Evolutionary conservation across 2,113 vertebrate species (phyloP).

Genomic region (Brienomyrus longianalis): DNA sequence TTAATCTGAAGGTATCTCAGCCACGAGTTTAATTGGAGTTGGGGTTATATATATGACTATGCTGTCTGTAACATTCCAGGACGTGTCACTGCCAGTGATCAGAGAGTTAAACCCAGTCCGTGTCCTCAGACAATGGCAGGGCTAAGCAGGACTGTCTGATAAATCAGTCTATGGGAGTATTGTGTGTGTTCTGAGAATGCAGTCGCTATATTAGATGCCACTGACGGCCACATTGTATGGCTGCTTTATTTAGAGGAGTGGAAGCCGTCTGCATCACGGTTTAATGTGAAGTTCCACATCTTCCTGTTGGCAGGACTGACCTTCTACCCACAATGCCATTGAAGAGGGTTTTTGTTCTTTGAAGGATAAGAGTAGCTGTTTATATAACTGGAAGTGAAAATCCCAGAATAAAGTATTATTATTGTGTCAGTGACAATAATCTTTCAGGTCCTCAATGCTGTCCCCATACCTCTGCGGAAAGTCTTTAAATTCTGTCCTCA

Average conservation of each 20-base stretch:
- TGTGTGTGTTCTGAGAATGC: not conserved
- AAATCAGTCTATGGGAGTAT: not conserved
- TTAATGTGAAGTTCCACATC: not conserved
- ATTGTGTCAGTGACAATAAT: not conserved
- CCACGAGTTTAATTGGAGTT: not conserved
- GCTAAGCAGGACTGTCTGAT: not conserved
- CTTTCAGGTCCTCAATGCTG: not conserved
- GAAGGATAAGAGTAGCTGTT: not conserved
- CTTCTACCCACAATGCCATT: conserved; percentile 3
- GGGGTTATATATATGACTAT: not conserved
- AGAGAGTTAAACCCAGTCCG: not conserved
- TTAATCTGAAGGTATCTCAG: conserved; percentile 9
- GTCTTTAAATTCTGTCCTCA: not conserved
- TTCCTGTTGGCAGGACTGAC: not conserved
- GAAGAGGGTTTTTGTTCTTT: conserved; percentile 3
- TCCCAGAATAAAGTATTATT: not conserved
- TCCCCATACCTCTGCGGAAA: not conserved
- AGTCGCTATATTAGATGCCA: not conserved
- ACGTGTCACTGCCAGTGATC: not conserved
- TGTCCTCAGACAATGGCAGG: not conserved
- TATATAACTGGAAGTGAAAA: not conserved
- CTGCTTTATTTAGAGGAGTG: not conserved
- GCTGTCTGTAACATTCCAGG: not conserved
- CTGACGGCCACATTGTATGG: not conserved
- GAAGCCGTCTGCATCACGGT: not conserved